Evolutionary conservation across 2,888 invertebrate genomes (phyloP), one percentile per base, ranked within the genome.

Genomic region (Andrena marginata): DNA sequence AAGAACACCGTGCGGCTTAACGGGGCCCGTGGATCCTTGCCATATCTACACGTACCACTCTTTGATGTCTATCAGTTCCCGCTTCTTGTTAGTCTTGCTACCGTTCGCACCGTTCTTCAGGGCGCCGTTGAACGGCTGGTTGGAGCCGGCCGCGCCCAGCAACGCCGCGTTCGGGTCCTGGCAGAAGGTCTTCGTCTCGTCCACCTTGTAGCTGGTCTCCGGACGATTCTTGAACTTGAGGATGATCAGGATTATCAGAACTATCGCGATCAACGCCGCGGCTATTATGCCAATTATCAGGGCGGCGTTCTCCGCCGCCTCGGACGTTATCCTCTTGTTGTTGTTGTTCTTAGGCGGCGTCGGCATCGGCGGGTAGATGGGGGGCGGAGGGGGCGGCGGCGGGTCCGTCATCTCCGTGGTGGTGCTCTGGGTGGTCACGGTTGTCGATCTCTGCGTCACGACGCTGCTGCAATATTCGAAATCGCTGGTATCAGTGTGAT

Each of bases 151-250:
- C 2, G 94, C 92, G 72, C 96, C 96, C 77, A 97, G 94, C 49
- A 97, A 94, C 4, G 97, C 97, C 0, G 97, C 97, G 91, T 97
- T 97, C 59, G 97, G 97, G 70, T 97, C 97, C 92, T 97, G 97
- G 90, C 96, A 96, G 94, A 96, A 97, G 78, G 95, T 96, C 81
- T 96, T 96, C 92, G 97, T 97, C 89, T 98, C 98, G 91, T 99
- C 98, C 81, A 98, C 97, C 94, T 99, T 99, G 94, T 98, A 99
- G 74, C 97, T 97, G n/a, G 97, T 97, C 93, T 98, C 98, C 70
- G 97, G 96, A 83, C 98, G 96, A 90, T 97, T 97, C 93, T 96
- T 96, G 94, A 98, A 97, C 95, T 98, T 98, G 90, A 99, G 96
- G 90, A 99, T 97, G 80, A 98, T 96, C 81, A 99, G 96, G 74